These are phyloP conservation scores for Drosophila meridiana DNA, from an alignment of 2,888 invertebrate genomes.

Conservation along the genomic window DNA sequence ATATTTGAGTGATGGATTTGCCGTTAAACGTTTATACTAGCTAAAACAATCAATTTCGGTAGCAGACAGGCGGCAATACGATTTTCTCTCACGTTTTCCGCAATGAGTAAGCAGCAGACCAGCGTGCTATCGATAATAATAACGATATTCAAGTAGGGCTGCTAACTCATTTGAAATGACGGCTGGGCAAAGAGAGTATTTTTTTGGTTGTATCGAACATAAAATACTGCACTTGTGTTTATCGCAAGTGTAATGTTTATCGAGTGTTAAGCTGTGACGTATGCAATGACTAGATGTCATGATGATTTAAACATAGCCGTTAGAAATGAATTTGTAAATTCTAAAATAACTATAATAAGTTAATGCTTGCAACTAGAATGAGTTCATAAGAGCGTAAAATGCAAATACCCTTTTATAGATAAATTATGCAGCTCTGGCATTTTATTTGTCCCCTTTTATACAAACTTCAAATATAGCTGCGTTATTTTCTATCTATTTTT, in stretches of 20 bases:
- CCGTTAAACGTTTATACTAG: conserved; percentile 43
- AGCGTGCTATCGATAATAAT: conserved; percentile 11
- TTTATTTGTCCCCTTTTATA: conserved; percentile 35
- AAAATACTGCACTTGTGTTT: background rate
- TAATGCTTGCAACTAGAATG: background rate
- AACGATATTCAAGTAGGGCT: conserved; percentile 12
- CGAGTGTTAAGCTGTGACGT: conserved; percentile 22
- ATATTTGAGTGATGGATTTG: conserved; percentile 72
- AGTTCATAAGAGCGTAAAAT: background rate
- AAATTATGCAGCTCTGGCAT: conserved; percentile 5
- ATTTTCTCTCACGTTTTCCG: conserved; percentile 71
- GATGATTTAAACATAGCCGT: conserved; percentile 25
- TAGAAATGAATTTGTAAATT: background rate
- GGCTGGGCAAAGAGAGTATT: no score
- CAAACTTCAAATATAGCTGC: conserved; percentile 70
- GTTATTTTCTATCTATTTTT: conserved; percentile 65
- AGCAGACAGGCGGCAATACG: conserved; percentile 71
- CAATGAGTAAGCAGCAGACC: conserved; percentile 67
- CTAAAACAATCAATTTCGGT: conserved; percentile 66
- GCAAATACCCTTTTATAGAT: conserved; percentile 12
- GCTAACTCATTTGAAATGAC: background rate
- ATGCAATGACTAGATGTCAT: conserved; percentile 15
- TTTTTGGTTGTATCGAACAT: background rate
- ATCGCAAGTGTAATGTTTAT: background rate
- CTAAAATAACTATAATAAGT: background rate